Conservation (phyloP, 2,113 vertebrate species). For the Orycteropus afer region DNA sequence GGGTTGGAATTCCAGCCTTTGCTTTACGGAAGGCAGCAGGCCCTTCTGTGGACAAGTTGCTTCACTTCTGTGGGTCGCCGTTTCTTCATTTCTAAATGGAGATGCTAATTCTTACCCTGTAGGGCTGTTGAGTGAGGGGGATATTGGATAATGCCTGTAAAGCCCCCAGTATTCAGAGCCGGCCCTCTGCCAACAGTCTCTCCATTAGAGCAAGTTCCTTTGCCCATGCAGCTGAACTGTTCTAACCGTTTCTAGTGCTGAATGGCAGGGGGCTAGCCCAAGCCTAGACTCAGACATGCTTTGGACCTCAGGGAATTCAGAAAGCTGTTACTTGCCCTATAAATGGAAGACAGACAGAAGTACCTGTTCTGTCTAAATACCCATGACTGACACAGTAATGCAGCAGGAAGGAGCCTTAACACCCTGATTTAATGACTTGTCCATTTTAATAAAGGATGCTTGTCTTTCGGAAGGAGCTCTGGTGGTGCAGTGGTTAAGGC, state of each 20-base stretch:
- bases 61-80: neutral
- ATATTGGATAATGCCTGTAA: neutral
- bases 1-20: neutral
- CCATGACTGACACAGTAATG: neutral
- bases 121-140: neutral
- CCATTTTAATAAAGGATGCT: neutral
- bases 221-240: neutral
- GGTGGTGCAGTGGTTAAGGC: too few species aligned
- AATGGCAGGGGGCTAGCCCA: fast-evolving
- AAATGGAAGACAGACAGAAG: neutral
- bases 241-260: neutral
- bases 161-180: neutral
- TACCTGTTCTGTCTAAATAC: neutral
- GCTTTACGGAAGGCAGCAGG: neutral
- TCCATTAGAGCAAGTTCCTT: neutral
- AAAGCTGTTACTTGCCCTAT: neutral
- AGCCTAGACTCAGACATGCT: fast-evolving
- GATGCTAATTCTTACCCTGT: neutral
- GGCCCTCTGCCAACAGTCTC: neutral
- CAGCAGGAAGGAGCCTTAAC: neutral
- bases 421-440: neutral
- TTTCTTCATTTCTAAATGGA: neutral
- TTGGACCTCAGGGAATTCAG: neutral
- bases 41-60: neutral
- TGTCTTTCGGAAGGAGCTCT: neutral